Conservation (phyloP, 2,113 vertebrate species). For the Myotis brandtii region DNA sequence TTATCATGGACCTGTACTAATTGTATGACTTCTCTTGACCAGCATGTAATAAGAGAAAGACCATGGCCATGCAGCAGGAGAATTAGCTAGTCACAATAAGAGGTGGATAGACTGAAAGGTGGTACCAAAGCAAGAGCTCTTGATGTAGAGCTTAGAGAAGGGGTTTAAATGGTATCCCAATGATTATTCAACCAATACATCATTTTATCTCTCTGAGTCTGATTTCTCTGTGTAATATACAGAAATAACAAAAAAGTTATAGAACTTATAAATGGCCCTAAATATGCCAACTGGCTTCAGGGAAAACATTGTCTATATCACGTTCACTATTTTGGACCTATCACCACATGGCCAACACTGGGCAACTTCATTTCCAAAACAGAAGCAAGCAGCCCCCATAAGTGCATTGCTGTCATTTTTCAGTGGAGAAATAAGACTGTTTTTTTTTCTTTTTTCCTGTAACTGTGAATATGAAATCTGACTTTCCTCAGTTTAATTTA, state of each 20-base stretch:
- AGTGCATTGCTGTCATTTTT: background rate
- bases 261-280: too few relatives aligned
- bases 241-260: too few relatives aligned
- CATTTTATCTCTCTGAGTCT: background rate
- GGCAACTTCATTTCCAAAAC: background rate
- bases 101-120: fast-evolving
- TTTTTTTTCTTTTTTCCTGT: background rate
- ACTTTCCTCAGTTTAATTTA: background rate
- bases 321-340: fast-evolving
- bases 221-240: background rate
- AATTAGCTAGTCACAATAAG: too few relatives aligned
- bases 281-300: too few relatives aligned
- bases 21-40: background rate
- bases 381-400: background rate
- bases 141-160: background rate
- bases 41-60: background rate
- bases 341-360: fast-evolving
- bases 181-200: background rate
- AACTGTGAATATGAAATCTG: constrained; percentile 14
- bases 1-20: background rate
- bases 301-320: background rate
- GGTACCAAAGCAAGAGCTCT: background rate
- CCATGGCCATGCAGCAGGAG: background rate
- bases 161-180: background rate
- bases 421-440: background rate